Percentiles rank a stretch among this genome's conserved stretches.
Evolutionary conservation across 2,113 vertebrate genomes (phyloP).

Genomic region (Pao palembangensis): DNA sequence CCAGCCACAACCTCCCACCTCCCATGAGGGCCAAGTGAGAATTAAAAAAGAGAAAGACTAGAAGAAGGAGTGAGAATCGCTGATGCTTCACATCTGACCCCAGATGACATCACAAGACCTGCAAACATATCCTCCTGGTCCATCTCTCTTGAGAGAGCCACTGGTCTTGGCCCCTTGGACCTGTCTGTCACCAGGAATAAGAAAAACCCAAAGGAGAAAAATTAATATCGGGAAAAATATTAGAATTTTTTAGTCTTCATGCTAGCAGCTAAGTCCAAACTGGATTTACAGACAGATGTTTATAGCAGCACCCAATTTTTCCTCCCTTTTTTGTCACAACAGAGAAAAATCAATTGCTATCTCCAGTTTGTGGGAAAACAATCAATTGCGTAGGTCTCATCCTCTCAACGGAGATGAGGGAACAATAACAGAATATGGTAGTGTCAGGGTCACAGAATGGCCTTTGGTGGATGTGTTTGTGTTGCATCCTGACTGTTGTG

Average conservation of each 20-base stretch:
- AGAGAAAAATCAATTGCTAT: slow-evolving; percentile 57
- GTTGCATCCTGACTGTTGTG: slow-evolving; percentile 40
- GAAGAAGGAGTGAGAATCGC: slow-evolving; percentile 34
- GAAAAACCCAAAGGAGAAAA: too few relatives aligned
- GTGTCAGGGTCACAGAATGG: slow-evolving; percentile 57
- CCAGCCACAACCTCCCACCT: slow-evolving; percentile 43
- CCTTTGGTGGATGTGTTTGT: slow-evolving; percentile 31
- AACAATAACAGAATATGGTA: slow-evolving; percentile 55
- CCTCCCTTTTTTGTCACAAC: slow-evolving; percentile 32
- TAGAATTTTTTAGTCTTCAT: not conserved
- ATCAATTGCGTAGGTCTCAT: slow-evolving; percentile 44
- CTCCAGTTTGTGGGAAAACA: slow-evolving; percentile 40
- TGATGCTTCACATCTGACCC: slow-evolving; percentile 61
- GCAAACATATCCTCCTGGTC: slow-evolving; percentile 24
- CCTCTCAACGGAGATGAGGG: slow-evolving; percentile 52
- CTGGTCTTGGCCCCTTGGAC: not conserved
- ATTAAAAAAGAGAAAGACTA: slow-evolving; percentile 25
- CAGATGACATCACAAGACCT: slow-evolving; percentile 57
- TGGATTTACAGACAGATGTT: not conserved
- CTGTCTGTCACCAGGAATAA: not conserved
- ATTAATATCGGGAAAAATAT: too few relatives aligned
- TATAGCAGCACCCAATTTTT: slow-evolving; percentile 48
- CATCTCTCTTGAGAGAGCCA: slow-evolving; percentile 40
- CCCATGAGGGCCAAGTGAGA: slow-evolving; percentile 31
- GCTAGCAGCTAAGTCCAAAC: not conserved